Evolutionary conservation across 2,888 invertebrate species (phyloP).

Genomic region (Drosophila robusta): DNA sequence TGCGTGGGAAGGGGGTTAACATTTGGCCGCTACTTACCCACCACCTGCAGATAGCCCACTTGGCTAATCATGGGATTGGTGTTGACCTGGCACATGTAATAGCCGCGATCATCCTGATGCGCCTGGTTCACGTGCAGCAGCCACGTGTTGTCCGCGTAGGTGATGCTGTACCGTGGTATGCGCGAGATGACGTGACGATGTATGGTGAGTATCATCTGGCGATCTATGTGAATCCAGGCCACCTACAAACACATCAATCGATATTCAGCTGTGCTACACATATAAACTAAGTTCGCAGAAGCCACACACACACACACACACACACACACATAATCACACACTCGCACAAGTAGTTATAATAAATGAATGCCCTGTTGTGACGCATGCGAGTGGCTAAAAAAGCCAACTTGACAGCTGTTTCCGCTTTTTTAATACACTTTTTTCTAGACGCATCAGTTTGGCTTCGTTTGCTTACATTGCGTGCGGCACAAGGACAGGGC

Average conservation of each 20-base stretch:
- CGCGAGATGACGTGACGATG: slow-evolving; percentile 96
- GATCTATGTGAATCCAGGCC: slow-evolving; percentile 97
- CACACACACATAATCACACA: slow-evolving; percentile 15
- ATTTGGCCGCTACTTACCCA: slow-evolving; percentile 88
- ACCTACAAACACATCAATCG: slow-evolving; percentile 87
- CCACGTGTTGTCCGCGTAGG: slow-evolving; percentile 97
- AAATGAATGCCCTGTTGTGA: slow-evolving; percentile 74
- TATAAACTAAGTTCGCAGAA: slow-evolving; percentile 1
- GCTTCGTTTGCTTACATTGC: slow-evolving; percentile 64
- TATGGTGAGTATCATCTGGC: slow-evolving; percentile 96
- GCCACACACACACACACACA: slow-evolving; percentile 20
- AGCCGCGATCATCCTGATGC: slow-evolving; percentile 95
- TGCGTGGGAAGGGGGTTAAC: not conserved
- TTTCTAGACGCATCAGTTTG: slow-evolving; percentile 48
- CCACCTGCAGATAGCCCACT: slow-evolving; percentile 96
- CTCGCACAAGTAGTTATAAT: slow-evolving; percentile 48
- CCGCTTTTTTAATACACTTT: slow-evolving; percentile 80
- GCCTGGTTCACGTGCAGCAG: slow-evolving; percentile 95
- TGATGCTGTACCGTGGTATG: slow-evolving; percentile 95
- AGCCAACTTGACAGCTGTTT: slow-evolving; percentile 74
- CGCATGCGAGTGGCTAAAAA: slow-evolving; percentile 30
- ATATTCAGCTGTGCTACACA: slow-evolving; percentile 15
- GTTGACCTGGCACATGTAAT: slow-evolving; percentile 89
- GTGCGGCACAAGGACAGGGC: slow-evolving; percentile 54
- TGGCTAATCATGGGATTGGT: slow-evolving; percentile 98